Base-by-base conservation (phyloP, 2,888 invertebrate species). In the Corbicula japonica region DNA sequence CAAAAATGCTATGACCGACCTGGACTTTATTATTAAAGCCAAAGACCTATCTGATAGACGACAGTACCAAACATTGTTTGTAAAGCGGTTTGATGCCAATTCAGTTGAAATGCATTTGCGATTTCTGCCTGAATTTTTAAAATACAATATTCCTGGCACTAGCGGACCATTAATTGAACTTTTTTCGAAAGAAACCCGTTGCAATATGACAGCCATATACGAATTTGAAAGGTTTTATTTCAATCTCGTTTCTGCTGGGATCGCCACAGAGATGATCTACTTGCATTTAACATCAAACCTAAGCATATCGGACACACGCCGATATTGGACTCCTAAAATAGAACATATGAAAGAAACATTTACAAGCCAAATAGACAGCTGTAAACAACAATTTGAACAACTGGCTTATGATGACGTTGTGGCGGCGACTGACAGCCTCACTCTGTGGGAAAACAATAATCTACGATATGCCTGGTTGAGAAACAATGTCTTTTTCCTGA, bases 141-240 rank as follows among this genome's bases (percentile, higher is more conserved):
- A 30, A 15, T 72, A 63, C 26, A 35, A 44, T 4, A 54, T 54
- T 32, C 63, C 72, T n/a, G 72, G 72, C 18, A 44, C 62, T n/a
- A 23, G 21, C 1, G 54, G 41, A 5, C 44, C 52, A 34, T 44
- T 72, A 18, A 44, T 72, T 3, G 54, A 62, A n/a, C 41, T 72
- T 32, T 54, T 62, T 8, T 54, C 54, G 26, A 46, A 63, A 15
- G 30, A 44, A 8, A 63, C 63, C 8, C 54, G 72, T 8, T 72
- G 72, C 30, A 62, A 62, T 28, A 62, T 62, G 62, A 46, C 62
- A 18, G 28, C 62, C 0, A 15, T 62, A 8, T 44, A 62, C 30
- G 62, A 28, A 5, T 46, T 62, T 18, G 32, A 28, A 30, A 6
- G 10, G 12, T 62, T 46, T 18, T 62, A 62, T 30, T 15, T 30